phyloP scores from a whole-genome alignment of 2,888 invertebrate species.

The Lochmaea capreae region DNA sequence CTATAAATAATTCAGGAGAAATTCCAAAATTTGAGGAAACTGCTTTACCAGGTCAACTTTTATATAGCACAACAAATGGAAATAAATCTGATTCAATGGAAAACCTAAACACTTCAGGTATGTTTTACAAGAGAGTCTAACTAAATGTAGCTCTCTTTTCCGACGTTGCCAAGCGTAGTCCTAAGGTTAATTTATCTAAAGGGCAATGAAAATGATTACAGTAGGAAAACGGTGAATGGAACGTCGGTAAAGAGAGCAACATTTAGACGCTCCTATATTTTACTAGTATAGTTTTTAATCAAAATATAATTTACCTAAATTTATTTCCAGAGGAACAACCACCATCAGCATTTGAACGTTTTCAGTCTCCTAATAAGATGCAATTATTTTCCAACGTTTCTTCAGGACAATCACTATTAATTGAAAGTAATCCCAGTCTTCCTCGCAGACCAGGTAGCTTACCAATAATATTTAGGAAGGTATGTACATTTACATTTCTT shows the following conservation, averaged over 20 bases:
- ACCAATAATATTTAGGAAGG: slow-evolving; percentile 89
- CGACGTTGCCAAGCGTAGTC: no score
- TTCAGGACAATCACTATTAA: slow-evolving; percentile 61
- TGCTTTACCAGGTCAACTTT: slow-evolving; percentile 70
- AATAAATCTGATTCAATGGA: slow-evolving; percentile 17
- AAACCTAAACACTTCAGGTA: slow-evolving; percentile 14
- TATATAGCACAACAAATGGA: slow-evolving; percentile 43
- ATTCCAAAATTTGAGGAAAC: slow-evolving; percentile 85
- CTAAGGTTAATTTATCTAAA: no score
- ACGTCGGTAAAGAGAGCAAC: no score
- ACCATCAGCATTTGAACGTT: slow-evolving; percentile 72
- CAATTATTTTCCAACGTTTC: slow-evolving; percentile 66
- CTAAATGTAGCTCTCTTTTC: no score
- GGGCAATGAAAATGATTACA: no score
- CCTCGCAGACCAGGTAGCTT: slow-evolving; percentile 75
- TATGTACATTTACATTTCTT: slow-evolving; percentile 57
- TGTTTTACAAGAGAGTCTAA: no score
- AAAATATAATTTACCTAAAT: neutral
- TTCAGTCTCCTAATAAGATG: slow-evolving; percentile 72
- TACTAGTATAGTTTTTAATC: neutral
- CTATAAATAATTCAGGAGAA: slow-evolving; percentile 71
- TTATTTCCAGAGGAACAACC: slow-evolving; percentile 65
- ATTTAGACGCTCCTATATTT: no score
- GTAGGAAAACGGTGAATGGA: no score
- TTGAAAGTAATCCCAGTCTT: slow-evolving; percentile 34